These are phyloP conservation scores for Leptocoma aspasia DNA, from an alignment of 2,113 vertebrate species.

Conservation along the genomic window DNA sequence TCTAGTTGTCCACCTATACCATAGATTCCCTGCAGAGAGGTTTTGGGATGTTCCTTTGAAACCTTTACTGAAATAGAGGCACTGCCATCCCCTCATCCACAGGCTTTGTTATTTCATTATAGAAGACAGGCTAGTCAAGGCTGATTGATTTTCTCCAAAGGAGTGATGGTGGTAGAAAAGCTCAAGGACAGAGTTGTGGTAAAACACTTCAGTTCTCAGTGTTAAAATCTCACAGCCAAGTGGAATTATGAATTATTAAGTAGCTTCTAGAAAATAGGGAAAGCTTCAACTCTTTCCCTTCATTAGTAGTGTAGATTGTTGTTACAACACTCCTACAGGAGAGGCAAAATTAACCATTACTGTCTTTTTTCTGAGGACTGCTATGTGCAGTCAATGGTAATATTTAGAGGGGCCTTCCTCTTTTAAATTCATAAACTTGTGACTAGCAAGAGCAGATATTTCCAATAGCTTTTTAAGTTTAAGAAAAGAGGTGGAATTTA, in stretches of 20 bases:
- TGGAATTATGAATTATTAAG: not conserved
- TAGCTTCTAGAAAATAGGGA: not conserved
- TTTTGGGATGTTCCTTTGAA: not conserved
- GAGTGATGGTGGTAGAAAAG: not conserved
- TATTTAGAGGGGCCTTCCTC: not conserved
- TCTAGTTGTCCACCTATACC: not conserved
- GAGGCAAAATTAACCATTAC: not conserved
- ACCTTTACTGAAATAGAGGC: not conserved
- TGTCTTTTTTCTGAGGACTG: not conserved
- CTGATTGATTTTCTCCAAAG: not conserved
- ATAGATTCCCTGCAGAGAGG: not conserved
- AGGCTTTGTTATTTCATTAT: not conserved
- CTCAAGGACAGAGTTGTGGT: not conserved
- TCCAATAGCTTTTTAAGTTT: not conserved
- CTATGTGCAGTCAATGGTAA: not conserved
- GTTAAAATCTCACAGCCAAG: not conserved
- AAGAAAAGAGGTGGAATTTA: not conserved
- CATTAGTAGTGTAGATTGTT: not conserved
- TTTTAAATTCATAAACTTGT: not conserved
- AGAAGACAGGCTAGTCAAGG: not conserved
- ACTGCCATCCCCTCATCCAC: not conserved
- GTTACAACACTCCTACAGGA: not conserved
- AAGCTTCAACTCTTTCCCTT: not conserved
- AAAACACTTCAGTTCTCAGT: not conserved
- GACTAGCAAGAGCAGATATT: not conserved